Evolutionary conservation across 2,113 vertebrate genomes (phyloP).

Genomic region (Anas platyrhynchos): DNA sequence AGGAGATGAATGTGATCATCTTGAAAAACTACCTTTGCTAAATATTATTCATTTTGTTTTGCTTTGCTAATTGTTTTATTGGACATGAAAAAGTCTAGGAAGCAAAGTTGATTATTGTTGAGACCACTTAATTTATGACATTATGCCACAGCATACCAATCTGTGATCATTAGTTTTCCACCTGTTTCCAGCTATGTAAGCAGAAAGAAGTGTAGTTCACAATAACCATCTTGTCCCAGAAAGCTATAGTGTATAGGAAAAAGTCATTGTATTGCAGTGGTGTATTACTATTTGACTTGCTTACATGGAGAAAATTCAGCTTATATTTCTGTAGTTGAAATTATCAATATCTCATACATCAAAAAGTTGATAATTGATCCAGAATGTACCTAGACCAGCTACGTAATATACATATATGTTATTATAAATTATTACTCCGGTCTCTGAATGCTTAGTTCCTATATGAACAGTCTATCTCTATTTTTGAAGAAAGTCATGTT

Average conservation of each 20-base stretch:
- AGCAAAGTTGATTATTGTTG: not conserved
- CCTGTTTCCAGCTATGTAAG: not conserved
- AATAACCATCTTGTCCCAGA: not conserved
- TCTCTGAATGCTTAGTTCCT: not conserved
- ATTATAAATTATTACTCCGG: not conserved
- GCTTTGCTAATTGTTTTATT: not conserved
- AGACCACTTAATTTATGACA: not conserved
- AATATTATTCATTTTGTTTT: not conserved
- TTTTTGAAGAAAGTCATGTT: not conserved
- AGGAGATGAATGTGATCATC: not conserved
- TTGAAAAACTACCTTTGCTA: not conserved
- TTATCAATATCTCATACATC: not conserved
- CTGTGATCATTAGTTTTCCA: not conserved
- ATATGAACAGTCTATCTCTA: not conserved
- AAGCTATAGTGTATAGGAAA: not conserved
- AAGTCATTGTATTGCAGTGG: accelerated
- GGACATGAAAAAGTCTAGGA: not conserved
- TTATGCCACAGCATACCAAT: not conserved
- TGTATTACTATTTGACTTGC: not conserved
- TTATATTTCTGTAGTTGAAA: not conserved
- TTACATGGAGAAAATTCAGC: not conserved
- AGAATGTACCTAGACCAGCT: not conserved
- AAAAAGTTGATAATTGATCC: not conserved
- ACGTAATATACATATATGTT: not conserved
- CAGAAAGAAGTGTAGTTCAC: not conserved